Conservation (phyloP, 2,113 vertebrate genomes). For the Macrotus californicus region DNA sequence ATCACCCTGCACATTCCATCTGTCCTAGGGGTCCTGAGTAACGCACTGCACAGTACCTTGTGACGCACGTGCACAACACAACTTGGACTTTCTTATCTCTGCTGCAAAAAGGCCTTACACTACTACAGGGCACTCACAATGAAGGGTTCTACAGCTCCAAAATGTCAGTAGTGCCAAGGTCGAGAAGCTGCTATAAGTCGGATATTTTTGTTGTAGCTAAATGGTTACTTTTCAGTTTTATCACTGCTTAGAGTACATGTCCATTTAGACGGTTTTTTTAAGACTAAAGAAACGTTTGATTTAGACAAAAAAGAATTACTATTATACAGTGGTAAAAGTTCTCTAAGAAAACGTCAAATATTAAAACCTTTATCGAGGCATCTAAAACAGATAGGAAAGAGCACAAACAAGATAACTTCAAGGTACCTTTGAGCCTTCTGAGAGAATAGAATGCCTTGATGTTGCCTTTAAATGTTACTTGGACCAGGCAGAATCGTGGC, state of each 20-base stretch:
- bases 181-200: not conserved
- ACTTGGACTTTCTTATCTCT: constrained; percentile 81
- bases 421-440: not conserved
- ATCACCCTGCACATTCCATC: constrained; percentile 86
- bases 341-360: not conserved
- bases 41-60: constrained; percentile 92
- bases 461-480: not conserved
- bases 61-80: constrained; percentile 90
- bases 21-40: constrained; percentile 90
- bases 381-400: not conserved
- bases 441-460: not conserved
- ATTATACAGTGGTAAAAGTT: not conserved
- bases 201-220: not conserved
- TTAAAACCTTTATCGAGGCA: not conserved
- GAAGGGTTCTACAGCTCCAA: not conserved
- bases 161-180: not conserved
- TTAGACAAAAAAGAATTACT: not conserved
- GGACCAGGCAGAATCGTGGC: not conserved
- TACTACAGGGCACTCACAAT: not conserved
- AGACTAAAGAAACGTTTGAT: not conserved
- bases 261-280: not conserved
- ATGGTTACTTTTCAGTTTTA: not conserved
- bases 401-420: not conserved
- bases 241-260: not conserved
- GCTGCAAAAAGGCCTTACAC: not conserved